A percentile compares a stretch with the other conserved stretches of the same genome.
phyloP scores from a whole-genome alignment of 2,113 vertebrate species.

The Hippolais icterina region DNA sequence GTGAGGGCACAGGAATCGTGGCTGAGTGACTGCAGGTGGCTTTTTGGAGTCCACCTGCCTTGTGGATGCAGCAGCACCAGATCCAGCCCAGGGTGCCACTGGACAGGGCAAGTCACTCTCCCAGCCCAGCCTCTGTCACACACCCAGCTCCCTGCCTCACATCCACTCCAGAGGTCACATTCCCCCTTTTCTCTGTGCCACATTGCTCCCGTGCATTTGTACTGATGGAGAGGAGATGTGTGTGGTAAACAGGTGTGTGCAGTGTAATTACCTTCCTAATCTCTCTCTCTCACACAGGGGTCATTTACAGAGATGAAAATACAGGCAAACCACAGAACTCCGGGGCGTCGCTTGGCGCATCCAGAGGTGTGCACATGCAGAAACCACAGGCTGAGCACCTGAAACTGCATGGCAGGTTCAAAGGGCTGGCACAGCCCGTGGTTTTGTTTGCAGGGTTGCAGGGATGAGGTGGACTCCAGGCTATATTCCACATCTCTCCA shows the following conservation, averaged over 20 bases:
- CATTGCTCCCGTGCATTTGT: accelerated
- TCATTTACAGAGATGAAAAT: background rate
- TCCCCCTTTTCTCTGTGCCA: background rate
- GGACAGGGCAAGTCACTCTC: background rate
- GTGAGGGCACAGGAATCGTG: background rate
- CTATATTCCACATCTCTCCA: background rate
- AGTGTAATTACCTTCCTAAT: background rate
- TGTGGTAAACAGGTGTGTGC: background rate
- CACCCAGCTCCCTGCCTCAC: background rate
- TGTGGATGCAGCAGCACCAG: background rate
- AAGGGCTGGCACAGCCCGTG: background rate
- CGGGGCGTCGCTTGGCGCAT: background rate
- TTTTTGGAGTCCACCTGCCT: background rate
- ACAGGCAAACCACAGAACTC: background rate
- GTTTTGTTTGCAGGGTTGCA: background rate
- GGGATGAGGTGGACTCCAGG: background rate
- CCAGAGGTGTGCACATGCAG: background rate
- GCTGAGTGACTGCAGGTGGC: background rate
- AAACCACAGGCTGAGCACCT: background rate
- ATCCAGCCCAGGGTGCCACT: background rate
- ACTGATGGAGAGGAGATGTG: background rate
- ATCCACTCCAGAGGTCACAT: background rate
- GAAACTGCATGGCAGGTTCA: background rate
- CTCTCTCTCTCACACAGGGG: background rate
- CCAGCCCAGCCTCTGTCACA: background rate